Evolutionary conservation across 2,888 invertebrate genomes (phyloP).

Genomic region (Physocephala rufipes): DNA sequence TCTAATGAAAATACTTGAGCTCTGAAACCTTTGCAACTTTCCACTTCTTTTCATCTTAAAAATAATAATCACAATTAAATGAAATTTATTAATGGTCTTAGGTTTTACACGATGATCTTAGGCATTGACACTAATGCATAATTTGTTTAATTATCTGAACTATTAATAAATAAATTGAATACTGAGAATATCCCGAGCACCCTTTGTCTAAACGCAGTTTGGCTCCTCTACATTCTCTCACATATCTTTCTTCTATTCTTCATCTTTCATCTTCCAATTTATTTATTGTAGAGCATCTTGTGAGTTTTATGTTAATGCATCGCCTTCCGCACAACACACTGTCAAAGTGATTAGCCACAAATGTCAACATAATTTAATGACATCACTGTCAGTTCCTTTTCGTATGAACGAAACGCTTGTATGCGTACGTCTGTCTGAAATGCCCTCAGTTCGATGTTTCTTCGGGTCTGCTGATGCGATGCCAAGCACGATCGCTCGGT

Average conservation of each 20-base stretch:
- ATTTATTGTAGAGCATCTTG: conserved; percentile 6
- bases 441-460: not conserved
- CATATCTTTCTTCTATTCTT: not conserved
- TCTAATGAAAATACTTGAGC: too few relatives aligned
- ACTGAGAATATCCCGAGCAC: not conserved
- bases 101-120: too few relatives aligned
- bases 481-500: not conserved
- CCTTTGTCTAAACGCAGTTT: not conserved
- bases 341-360: conserved; percentile 44
- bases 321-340: conserved; percentile 14
- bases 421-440: not conserved
- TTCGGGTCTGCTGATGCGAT: too few relatives aligned
- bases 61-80: too few relatives aligned
- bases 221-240: not conserved
- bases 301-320: too few relatives aligned
- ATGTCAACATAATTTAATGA: conserved; percentile 43
- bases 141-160: too few relatives aligned
- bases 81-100: too few relatives aligned
- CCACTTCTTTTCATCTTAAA: too few relatives aligned
- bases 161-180: too few relatives aligned
- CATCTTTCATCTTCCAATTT: not conserved
- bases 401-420: not conserved
- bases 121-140: too few relatives aligned
- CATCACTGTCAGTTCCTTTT: conserved; percentile 25
- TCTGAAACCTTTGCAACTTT: too few relatives aligned